Evolutionary conservation across 2,888 invertebrate species (phyloP).

Genomic region (Acanthosoma haemorrhoidale): DNA sequence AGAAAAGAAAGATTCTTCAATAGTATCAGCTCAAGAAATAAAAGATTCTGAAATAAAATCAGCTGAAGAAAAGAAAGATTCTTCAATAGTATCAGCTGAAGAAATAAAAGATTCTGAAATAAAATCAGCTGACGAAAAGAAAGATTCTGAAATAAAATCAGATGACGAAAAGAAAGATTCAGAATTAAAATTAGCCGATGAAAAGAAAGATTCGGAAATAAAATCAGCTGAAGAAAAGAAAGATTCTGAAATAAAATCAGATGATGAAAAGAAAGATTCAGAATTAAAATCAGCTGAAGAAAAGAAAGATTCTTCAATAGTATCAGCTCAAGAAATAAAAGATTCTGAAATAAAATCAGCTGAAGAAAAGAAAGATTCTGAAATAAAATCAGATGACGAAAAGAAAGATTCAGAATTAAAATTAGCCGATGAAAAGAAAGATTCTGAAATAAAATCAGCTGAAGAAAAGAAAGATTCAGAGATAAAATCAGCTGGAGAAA

Average conservation of each 20-base stretch:
- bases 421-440: neutral
- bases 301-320: constrained; percentile 38
- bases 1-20: neutral
- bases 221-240: neutral
- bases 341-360: neutral
- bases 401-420: neutral
- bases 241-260: neutral
- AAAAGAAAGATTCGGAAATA: neutral
- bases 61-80: neutral
- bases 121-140: neutral
- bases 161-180: neutral
- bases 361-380: neutral
- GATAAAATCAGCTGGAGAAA: constrained; percentile 4
- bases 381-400: neutral
- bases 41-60: constrained; percentile 4
- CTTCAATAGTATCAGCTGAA: neutral
- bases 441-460: neutral
- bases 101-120: neutral
- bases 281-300: constrained; percentile 43
- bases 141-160: neutral
- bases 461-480: neutral
- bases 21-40: neutral
- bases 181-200: neutral
- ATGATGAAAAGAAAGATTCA: neutral
- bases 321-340: neutral